phyloP scores from a whole-genome alignment of 2,888 invertebrate species.

The Congeria kusceri region DNA sequence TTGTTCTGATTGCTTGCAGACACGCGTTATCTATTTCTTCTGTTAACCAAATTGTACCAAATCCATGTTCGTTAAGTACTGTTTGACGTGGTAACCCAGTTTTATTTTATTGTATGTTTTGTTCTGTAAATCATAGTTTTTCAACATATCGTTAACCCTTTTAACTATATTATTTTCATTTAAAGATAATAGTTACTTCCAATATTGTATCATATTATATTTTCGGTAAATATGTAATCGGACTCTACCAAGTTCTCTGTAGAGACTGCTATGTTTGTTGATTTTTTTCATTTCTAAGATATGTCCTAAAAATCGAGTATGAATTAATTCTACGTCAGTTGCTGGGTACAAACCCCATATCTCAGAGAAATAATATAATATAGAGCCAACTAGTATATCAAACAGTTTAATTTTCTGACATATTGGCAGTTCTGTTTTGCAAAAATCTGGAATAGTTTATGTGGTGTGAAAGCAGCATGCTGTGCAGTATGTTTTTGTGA shows the following conservation, averaged over 20 bases:
- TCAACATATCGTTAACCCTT: background rate
- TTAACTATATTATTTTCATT: background rate
- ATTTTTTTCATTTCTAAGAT: too few relatives aligned
- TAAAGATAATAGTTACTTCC: constrained; percentile 1
- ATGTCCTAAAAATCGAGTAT: too few relatives aligned
- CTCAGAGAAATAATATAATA: background rate
- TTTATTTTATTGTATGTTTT: background rate
- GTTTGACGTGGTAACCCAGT: too few relatives aligned
- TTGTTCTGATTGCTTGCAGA: too few relatives aligned
- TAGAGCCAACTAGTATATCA: constrained; percentile 5
- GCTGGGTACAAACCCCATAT: constrained; percentile 15
- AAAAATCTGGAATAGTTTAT: background rate
- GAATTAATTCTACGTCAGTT: too few relatives aligned
- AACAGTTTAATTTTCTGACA: background rate
- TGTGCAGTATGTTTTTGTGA: background rate
- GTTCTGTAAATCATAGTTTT: background rate
- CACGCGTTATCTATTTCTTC: too few relatives aligned
- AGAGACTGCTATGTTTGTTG: too few relatives aligned
- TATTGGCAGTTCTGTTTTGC: background rate
- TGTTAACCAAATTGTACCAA: too few relatives aligned
- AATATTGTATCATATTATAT: constrained; percentile 9
- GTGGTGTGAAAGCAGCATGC: background rate
- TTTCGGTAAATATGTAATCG: background rate
- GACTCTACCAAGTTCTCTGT: background rate
- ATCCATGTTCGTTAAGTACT: too few relatives aligned